A percentile compares a stretch with the other conserved stretches of the same genome.
phyloP scores from a whole-genome alignment of 2,797 vertebrate species.

The Sorex maritimensis region DNA sequence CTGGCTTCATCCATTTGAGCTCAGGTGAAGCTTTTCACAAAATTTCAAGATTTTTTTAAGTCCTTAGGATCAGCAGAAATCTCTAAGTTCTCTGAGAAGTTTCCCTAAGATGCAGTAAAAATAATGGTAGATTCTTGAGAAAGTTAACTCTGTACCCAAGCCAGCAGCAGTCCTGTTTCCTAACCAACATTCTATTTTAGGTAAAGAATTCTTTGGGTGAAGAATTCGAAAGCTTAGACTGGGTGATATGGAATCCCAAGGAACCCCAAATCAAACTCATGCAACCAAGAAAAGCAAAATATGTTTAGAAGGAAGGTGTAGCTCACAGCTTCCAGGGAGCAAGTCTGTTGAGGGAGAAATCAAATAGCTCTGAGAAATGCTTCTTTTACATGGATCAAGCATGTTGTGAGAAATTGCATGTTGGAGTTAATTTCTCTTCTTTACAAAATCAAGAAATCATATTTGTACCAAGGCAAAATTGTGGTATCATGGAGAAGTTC shows the following conservation, averaged over 20 bases:
- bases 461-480: neutral
- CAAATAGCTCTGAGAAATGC: neutral
- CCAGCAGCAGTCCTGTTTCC: neutral
- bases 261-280: neutral
- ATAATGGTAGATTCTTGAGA: neutral
- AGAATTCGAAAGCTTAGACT: neutral
- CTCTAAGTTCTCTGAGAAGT: neutral
- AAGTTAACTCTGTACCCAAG: neutral
- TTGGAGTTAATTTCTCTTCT: neutral
- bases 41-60: slow-evolving; percentile 54
- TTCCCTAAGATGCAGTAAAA: slow-evolving; percentile 37
- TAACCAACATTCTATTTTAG: neutral
- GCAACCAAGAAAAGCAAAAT: slow-evolving; percentile 11
- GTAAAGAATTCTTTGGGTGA: neutral
- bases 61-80: slow-evolving; percentile 68
- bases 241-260: neutral
- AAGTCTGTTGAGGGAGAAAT: neutral
- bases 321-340: neutral
- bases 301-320: neutral
- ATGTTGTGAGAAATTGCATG: neutral
- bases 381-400: neutral
- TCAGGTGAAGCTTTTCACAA: slow-evolving; percentile 38
- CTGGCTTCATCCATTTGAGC: slow-evolving; percentile 5
- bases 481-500: neutral
- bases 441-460: neutral